These are phyloP conservation scores for Hesperophylax magnus DNA, from an alignment of 1,140 invertebrate genomes.

Conservation along the genomic window DNA sequence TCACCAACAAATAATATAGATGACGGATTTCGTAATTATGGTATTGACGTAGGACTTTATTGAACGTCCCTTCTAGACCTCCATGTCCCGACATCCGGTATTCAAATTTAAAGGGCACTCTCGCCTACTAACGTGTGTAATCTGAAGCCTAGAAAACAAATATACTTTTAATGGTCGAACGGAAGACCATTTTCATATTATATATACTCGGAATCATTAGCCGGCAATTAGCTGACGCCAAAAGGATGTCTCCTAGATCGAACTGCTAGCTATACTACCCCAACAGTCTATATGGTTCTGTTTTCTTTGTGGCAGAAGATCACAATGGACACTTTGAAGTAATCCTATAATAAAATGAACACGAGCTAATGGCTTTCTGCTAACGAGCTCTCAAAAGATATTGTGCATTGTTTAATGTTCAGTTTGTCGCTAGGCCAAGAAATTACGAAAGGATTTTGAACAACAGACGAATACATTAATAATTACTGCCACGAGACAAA, in stretches of 20 bases:
- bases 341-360: slow-evolving; percentile 34
- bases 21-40: too few species aligned
- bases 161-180: too few species aligned
- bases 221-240: slow-evolving; percentile 19
- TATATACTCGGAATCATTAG: background rate
- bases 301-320: slow-evolving; percentile 29
- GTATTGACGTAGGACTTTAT: too few species aligned
- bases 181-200: too few species aligned
- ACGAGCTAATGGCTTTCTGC: slow-evolving; percentile 25
- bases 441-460: background rate
- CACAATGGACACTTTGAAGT: slow-evolving; percentile 39
- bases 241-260: too few species aligned
- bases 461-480: background rate
- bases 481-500: background rate
- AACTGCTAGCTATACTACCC: background rate
- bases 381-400: slow-evolving; percentile 40
- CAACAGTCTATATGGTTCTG: background rate
- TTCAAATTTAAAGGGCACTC: too few species aligned
- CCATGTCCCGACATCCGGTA: too few species aligned
- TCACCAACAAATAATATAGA: too few species aligned
- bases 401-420: slow-evolving; percentile 27
- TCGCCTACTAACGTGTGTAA: too few species aligned
- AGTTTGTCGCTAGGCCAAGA: slow-evolving; percentile 27
- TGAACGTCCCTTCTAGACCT: too few species aligned
- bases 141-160: too few species aligned